Base-by-base conservation (phyloP, 2,113 vertebrate genomes). In the human (Homo sapiens) region DNA sequence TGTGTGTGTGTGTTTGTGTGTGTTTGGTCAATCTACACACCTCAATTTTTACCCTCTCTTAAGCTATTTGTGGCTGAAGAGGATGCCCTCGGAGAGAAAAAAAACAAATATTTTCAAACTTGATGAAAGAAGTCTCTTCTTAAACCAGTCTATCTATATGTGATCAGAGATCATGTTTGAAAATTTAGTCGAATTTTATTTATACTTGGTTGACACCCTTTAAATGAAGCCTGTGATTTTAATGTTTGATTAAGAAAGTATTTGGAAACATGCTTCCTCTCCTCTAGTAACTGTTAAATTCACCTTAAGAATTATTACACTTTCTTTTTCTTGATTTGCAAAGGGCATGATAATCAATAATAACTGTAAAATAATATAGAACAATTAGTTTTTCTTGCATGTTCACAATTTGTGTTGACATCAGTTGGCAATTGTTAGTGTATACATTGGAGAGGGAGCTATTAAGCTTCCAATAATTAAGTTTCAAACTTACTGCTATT, bases 311-410 rank as follows among this genome's bases (percentile, higher is more conserved):
- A 97, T 94, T 93, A 98, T 92, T 97, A 97, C 66, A 52, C 72
- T 70, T 97, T 96, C 95, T 98, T 98, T 66, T 96, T 96, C 96
- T 97, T 96, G 81, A 95, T 97, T 96, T 97, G 87, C 89, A 97
- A 97, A 98, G 93, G 90, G 90, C 96, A 98, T 50, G 68, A 61
- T 96, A 97, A 97, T 98, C 96, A 98, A 98, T 98, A 98, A 92
- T 90, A 95, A 98, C 87, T 96, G 84, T 66, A 96, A 94, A 98
- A 95, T 97, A 96, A 96, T 85, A 92, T 90, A 55, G 73, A 96
- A 96, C 92, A 97, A 96, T 98, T 97, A 97, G 92, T 96, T 97
- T 97, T 97, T 86, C 96, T 94, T 97, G 66, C 94, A 93, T 80
- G 95, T 94, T 92, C 80, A 96, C 96, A 97, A 97, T 96, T 97